These are phyloP conservation scores for Peribatodes rhomboidaria DNA, from an alignment of 2,888 invertebrate genomes.

Conservation along the genomic window DNA sequence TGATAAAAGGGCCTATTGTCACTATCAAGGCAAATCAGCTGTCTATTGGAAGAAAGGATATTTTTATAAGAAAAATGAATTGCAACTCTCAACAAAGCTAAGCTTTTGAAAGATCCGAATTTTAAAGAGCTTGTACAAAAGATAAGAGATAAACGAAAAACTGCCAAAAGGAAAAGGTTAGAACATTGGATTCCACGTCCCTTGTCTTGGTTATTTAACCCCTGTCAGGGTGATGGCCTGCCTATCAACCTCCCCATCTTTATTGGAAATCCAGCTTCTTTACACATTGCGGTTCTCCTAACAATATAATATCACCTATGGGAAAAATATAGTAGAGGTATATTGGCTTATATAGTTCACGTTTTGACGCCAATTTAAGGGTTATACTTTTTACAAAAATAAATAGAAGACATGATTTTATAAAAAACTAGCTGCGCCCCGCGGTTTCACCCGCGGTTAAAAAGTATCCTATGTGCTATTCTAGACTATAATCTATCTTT, in stretches of 20 bases:
- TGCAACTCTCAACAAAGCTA: not conserved
- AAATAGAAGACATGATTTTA: too few relatives aligned
- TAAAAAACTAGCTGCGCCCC: too few relatives aligned
- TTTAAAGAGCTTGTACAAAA: not conserved
- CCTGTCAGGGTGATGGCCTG: conserved; percentile 72
- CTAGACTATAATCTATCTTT: too few relatives aligned
- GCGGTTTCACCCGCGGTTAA: too few relatives aligned
- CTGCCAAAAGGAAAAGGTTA: conserved; percentile 41
- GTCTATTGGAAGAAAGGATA: not conserved
- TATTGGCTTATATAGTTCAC: too few relatives aligned
- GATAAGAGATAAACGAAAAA: conserved; percentile 30
- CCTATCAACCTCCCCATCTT: conserved; percentile 70
- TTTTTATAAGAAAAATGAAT: conserved; percentile 5
- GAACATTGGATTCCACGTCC: conserved; percentile 49
- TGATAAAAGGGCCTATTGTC: conserved; percentile 34
- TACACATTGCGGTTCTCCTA: conserved; percentile 68
- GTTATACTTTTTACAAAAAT: too few relatives aligned
- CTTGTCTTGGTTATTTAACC: conserved; percentile 71
- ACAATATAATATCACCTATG: conserved; percentile 60
- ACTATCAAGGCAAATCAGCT: conserved; percentile 31
- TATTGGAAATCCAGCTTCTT: conserved; percentile 72
- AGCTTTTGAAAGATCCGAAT: not conserved
- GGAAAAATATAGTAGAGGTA: not conserved
- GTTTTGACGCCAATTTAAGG: too few relatives aligned
- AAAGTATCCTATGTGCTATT: too few relatives aligned